Evolutionary conservation across 2,797 vertebrate species (phyloP).

Genomic region (Vespertilio murinus): DNA sequence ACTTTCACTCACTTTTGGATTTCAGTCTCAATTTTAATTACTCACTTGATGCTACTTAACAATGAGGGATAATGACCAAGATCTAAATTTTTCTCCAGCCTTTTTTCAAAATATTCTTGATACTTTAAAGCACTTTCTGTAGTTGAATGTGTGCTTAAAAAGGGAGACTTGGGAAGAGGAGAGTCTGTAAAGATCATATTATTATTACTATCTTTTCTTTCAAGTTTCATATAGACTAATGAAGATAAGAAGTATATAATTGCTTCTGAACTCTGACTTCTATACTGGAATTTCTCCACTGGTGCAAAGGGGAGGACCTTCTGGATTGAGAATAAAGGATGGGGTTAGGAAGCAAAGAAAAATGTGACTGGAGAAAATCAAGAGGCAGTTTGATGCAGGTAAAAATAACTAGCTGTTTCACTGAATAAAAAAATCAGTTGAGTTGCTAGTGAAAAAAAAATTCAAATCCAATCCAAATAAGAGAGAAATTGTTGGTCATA

Average conservation of each 20-base stretch:
- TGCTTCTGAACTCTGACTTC: neutral
- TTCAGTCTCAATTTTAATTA: conserved; percentile 11
- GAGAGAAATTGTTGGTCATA: neutral
- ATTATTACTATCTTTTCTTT: neutral
- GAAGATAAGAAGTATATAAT: neutral
- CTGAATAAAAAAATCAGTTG: neutral
- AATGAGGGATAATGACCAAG: neutral
- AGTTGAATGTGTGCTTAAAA: neutral
- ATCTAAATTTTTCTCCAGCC: neutral
- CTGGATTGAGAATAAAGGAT: neutral
- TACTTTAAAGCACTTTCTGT: neutral
- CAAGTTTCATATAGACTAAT: neutral
- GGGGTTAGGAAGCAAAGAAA: neutral
- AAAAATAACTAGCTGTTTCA: neutral
- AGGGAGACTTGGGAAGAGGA: neutral
- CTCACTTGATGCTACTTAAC: neutral
- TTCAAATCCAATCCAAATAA: neutral
- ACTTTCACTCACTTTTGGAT: neutral
- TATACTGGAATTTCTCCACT: neutral
- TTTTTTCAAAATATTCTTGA: conserved; percentile 6
- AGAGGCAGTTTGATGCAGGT: neutral
- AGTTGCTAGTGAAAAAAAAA: neutral
- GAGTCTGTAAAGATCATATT: neutral
- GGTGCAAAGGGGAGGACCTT: neutral
- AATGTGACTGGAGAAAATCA: neutral